Base-by-base conservation (phyloP, 30 jellyfish, hydroid and myxozoan genomes). In the Cassiopea andromeda region DNA sequence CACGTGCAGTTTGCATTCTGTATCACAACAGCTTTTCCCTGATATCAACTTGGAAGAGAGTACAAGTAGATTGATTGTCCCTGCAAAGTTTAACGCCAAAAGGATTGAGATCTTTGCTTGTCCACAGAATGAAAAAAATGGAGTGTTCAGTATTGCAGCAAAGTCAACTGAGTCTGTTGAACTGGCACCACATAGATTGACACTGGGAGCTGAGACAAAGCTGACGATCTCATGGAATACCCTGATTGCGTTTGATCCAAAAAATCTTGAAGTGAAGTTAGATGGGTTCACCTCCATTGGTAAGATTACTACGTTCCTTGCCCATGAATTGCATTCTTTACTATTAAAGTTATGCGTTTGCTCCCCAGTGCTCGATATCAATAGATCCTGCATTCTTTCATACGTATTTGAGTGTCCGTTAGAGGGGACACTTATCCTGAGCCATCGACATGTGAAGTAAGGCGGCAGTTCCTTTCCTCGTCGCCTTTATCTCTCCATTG, bases 281-380 rank as follows among this genome's bases (percentile, higher is more conserved):
- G 74, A 57, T 1, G 93, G 93, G 59, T 75, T 59, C 44, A 85
- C 93, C 5, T 72, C 93, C 1, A 27, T 85, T 2, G 93, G 93
- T 85, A 73, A 43, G 93, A 7, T 7, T 2, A 3, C 38, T 27
- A 27, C 38, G 38, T 27, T 27, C 38, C 38, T 27, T 27, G 38
- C 38, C 38, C 38, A 27, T 27, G 38, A 27, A 27, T 27, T 27
- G 38, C 38, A 27, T 27, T 27, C 38, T 27, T 27, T 27, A 27
- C 38, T 27, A 27, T 27, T 27, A 27, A 27, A 27, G 38, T 27
- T 27, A 27, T 27, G 38, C 38, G 38, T 27, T 27, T 27, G 38
- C 38, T 27, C 38, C 38, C 38, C 38, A 27, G 38, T 27, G 38
- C 38, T 27, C 38, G 38, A 27, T 27, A 27, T 27, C 38, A 27